Base-by-base conservation (phyloP, 2,888 invertebrate species). In the Morinoia aosen region DNA sequence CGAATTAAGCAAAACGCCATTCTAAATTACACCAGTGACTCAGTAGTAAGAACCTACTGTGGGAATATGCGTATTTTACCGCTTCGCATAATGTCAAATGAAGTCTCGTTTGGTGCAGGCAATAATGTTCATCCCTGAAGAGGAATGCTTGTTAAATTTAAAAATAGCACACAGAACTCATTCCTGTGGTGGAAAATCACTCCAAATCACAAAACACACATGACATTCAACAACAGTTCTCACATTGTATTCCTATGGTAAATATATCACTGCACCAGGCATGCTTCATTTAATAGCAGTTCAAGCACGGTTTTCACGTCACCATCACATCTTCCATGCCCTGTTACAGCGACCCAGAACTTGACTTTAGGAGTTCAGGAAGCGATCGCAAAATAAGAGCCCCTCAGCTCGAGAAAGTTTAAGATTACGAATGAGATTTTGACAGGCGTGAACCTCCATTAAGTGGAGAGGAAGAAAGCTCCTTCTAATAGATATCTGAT, bases 401-500 rank as follows among this genome's bases (percentile, higher is more conserved):
- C 93, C 39, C 48, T 56, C 57, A 93, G 16, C 56, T 56, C 58
- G 56, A 93, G 93, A 93, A 93, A 93, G 93, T 93, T 93, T 93
- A 93, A 3, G 93, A 93, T 93, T 93, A 93, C 58, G 93, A 57
- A 93, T 93, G 93, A 48, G 93, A 93, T 93, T 93, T 57, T 93
- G 93, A 93, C 93, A 93, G 48, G 93, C 93, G 93, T 93, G 57
- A 93, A 57, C 57, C 57, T 56, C n/a, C 57, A 93, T 93, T 93
- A 93, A 93, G 57, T 57, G 93, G 39, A 93, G 57, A 57, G 57
- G 93, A 93, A 93, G 93, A 93, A 93, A 93, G 93, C 57, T 39
- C 33, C 56, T 39, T 25, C 93, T 93, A 93, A 93, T 93, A 93
- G 93, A 93, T 93, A 93, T 93, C 93, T 93, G 93, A 93, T 93